Evolutionary conservation across 2,888 invertebrate species (phyloP).

Genomic region (Cactoblastis cactorum): DNA sequence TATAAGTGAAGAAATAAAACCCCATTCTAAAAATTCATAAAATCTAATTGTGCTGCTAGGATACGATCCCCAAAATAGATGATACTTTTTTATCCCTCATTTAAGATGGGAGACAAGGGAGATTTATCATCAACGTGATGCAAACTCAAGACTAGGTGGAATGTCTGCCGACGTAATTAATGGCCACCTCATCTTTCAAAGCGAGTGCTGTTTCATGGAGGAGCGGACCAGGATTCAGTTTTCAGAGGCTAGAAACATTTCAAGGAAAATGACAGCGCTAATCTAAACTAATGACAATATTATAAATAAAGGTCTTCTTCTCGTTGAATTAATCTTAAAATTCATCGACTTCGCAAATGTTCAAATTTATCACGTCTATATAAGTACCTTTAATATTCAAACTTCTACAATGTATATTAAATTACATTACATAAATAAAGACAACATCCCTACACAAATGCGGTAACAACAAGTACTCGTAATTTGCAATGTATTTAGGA

Average conservation of each 20-base stretch:
- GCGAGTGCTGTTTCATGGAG: not conserved
- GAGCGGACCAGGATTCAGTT: not conserved
- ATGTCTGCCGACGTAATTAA: slow-evolving; percentile 3
- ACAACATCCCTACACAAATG: too few relatives aligned
- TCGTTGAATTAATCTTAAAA: too few relatives aligned
- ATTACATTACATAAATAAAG: too few relatives aligned
- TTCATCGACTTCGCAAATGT: too few relatives aligned
- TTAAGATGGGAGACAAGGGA: slow-evolving; percentile 5
- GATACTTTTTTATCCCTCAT: slow-evolving; percentile 7
- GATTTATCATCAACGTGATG: slow-evolving; percentile 1
- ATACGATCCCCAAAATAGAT: not conserved
- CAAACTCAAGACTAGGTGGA: slow-evolving; percentile 8
- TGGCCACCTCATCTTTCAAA: slow-evolving; percentile 1
- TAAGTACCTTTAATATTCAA: too few relatives aligned
- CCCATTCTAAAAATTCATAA: not conserved
- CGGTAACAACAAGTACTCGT: too few relatives aligned
- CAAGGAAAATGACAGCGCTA: not conserved
- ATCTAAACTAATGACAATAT: too few relatives aligned
- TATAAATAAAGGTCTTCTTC: too few relatives aligned
- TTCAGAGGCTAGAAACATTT: not conserved
- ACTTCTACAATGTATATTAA: too few relatives aligned
- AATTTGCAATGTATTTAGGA: too few relatives aligned
- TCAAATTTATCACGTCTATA: too few relatives aligned
- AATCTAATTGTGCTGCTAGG: not conserved
- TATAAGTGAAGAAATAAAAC: too few relatives aligned